These are phyloP conservation scores for Tryphoninae sp. DNA, from an alignment of 2,888 invertebrate species.

Conservation along the genomic window DNA sequence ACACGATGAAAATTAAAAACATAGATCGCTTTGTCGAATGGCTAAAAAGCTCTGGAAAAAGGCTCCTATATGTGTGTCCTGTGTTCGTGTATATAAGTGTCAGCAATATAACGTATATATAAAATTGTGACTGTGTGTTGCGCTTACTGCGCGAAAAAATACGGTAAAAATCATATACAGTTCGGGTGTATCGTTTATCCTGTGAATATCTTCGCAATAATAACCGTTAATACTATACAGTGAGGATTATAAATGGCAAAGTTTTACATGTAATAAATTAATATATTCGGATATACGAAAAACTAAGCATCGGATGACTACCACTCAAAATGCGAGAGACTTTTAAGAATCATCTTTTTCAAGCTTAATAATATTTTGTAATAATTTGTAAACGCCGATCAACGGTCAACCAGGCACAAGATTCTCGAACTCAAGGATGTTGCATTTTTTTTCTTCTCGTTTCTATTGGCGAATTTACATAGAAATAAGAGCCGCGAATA, in stretches of 20 bases:
- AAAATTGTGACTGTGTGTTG: constrained; percentile 38
- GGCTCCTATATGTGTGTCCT: constrained; percentile 2
- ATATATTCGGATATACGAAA: constrained; percentile 51
- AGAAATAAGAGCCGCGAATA: constrained; percentile 38
- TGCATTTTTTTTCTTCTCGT: neutral
- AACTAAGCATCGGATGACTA: constrained; percentile 59
- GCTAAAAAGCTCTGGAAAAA: constrained; percentile 50
- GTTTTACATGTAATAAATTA: constrained; percentile 62
- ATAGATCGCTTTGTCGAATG: constrained; percentile 38
- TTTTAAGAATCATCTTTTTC: constrained; percentile 33
- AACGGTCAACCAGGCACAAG: constrained; percentile 58
- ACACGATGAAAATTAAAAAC: constrained; percentile 10
- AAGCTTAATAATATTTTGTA: constrained; percentile 25
- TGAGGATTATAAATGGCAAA: constrained; percentile 61
- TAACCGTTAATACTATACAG: constrained; percentile 62
- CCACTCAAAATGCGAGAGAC: constrained; percentile 49
- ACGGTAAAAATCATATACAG: constrained; percentile 23
- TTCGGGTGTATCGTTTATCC: constrained; percentile 29
- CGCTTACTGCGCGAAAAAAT: constrained; percentile 20
- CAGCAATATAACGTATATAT: constrained; percentile 38
- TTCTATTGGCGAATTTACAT: constrained; percentile 23
- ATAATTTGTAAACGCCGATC: constrained; percentile 53
- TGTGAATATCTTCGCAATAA: constrained; percentile 49
- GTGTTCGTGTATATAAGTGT: neutral
- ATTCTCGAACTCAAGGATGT: constrained; percentile 36